Percentiles rank a stretch among this genome's conserved stretches.
phyloP scores from a whole-genome alignment of 2,888 invertebrate species.

The Sphaerophoria rueppellii region DNA sequence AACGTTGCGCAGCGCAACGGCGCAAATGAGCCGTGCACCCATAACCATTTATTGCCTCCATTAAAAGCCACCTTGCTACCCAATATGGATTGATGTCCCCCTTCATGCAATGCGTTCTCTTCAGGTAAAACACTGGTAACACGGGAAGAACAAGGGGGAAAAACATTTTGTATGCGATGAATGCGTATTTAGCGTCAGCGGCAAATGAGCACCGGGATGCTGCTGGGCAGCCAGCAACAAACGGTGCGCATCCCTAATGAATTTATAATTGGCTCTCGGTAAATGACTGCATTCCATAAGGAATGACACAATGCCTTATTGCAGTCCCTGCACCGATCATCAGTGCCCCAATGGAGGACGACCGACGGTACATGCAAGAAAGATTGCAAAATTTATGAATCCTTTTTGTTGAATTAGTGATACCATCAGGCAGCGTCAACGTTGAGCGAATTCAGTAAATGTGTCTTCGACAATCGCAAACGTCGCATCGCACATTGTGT shows the following conservation, averaged over 20 bases:
- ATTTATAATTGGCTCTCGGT: conserved; percentile 71
- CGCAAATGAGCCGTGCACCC: conserved; percentile 72
- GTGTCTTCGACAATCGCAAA: conserved; percentile 75
- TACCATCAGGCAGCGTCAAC: conserved; percentile 46
- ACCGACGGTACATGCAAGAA: conserved; percentile 42
- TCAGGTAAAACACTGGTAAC: conserved; percentile 47
- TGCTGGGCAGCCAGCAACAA: conserved; percentile 39
- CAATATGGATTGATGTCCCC: conserved; percentile 53
- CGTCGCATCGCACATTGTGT: conserved; percentile 75
- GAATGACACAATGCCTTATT: conserved; percentile 63
- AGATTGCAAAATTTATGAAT: conserved; percentile 68
- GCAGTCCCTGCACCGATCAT: not conserved
- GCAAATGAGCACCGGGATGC: conserved; percentile 32
- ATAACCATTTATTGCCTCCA: conserved; percentile 70
- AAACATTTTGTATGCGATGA: conserved; percentile 60
- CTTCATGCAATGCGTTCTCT: not conserved
- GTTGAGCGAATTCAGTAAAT: conserved; percentile 54
- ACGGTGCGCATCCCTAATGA: conserved; percentile 70
- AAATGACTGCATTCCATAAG: conserved; percentile 73
- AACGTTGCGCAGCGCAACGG: conserved; percentile 12
- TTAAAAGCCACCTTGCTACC: conserved; percentile 70
- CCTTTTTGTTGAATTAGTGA: conserved; percentile 71
- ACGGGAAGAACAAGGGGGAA: conserved; percentile 9
- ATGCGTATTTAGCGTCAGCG: conserved; percentile 54
- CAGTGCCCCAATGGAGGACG: not conserved